A percentile compares a stretch with the other conserved stretches of the same genome.
Evolutionary conservation across 2,888 invertebrate genomes (phyloP).

Genomic region (Oxytorus armatus): DNA sequence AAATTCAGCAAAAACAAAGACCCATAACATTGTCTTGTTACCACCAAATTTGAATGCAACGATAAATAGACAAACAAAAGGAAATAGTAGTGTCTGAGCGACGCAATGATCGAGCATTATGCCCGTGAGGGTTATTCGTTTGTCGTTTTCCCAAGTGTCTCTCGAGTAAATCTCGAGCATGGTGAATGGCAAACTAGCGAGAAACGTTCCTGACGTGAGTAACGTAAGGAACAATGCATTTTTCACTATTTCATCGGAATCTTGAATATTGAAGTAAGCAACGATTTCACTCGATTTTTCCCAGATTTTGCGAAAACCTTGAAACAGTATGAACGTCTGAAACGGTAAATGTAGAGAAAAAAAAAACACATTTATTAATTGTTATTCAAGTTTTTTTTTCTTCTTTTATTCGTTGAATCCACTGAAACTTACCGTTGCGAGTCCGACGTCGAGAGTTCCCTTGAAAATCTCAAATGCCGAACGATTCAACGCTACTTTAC

Average conservation of each 20-base stretch:
- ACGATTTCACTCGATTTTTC: slow-evolving; percentile 54
- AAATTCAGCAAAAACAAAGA: slow-evolving; percentile 58
- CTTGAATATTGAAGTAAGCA: slow-evolving; percentile 50
- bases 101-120: slow-evolving; percentile 53
- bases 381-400: neutral
- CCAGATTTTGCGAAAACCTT: slow-evolving; percentile 62
- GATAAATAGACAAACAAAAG: slow-evolving; percentile 60
- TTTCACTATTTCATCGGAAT: slow-evolving; percentile 51
- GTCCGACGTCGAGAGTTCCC: slow-evolving; percentile 47
- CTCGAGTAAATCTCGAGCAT: slow-evolving; percentile 47
- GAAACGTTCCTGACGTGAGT: slow-evolving; percentile 51
- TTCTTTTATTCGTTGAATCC: too few relatives aligned
- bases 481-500: slow-evolving; percentile 49
- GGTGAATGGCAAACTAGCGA: slow-evolving; percentile 53
- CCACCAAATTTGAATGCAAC: slow-evolving; percentile 55
- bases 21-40: slow-evolving; percentile 55
- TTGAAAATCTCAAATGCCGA: slow-evolving; percentile 55
- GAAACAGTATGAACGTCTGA: slow-evolving; percentile 57
- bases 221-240: slow-evolving; percentile 62
- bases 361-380: slow-evolving; percentile 7
- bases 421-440: slow-evolving; percentile 47
- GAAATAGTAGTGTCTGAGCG: slow-evolving; percentile 61
- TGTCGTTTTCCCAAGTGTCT: slow-evolving; percentile 1
- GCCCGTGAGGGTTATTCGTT: slow-evolving; percentile 31
- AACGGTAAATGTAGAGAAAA: slow-evolving; percentile 7